Base-by-base conservation (phyloP, 2,797 vertebrate genomes). In the Amblyraja radiata region DNA sequence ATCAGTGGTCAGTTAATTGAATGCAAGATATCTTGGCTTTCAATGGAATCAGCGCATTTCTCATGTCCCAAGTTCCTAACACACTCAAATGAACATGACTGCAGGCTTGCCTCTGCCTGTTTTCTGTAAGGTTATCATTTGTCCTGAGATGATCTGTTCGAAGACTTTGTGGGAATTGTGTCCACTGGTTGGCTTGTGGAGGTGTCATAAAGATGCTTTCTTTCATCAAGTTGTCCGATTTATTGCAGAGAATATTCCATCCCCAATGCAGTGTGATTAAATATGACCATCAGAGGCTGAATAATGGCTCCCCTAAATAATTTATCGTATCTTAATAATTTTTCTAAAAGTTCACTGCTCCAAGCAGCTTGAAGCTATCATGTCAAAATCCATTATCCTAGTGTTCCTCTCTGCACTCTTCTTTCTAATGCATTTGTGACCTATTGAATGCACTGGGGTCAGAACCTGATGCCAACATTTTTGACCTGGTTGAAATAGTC, bases 261-360 rank as follows among this genome's bases (percentile, higher is more conserved):
- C 36, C 14, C 61, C 16, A 21, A n/a, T 36, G 61, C 18, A 32
- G 6, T 88, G 84, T 16, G 21, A 88, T 88, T 88, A 68, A 68
- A 88, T 14, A 88, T 88, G n/a, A 65, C 61, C 83, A 28, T 65
- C n/a, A 4, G 84, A 88, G 84, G n/a, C n/a, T 10, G n/a, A 68
- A 88, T 21, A 88, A 93, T 10, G 58, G 65, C 25, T 93, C 18
- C 0, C 0, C 18, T 93, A 46, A 76, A 76, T 76, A 63, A 76
- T 58, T 77, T 80, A 93, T 61, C 39, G 74, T 81, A 39, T 77
- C 92, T 65, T 76, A 25, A 63, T 77, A 93, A 61, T 80, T 28
- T 77, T 93, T 71, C 63, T 77, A 36, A 61, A 39, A 32, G 79
- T 73, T 81, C 39, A 54, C 18, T 54, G 25, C 25, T 76, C 14